These are phyloP conservation scores for Zaprionus obscuricornis DNA, from an alignment of 2,888 invertebrate genomes.

Conservation along the genomic window DNA sequence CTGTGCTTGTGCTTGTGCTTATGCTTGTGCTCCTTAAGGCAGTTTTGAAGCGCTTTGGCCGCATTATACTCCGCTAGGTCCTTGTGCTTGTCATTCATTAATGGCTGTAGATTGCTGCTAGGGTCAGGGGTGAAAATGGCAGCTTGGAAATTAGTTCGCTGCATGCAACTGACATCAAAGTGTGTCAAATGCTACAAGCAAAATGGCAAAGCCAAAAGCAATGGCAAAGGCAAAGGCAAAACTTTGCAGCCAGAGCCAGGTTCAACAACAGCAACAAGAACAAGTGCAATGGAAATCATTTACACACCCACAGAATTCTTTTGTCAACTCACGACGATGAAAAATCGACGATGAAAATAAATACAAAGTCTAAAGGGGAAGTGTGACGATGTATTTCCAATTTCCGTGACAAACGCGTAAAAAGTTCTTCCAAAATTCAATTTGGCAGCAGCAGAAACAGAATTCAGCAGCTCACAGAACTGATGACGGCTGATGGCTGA, in stretches of 20 bases:
- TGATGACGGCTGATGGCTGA: no score
- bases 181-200: constrained; percentile 54
- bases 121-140: no score
- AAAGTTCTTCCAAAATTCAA: constrained; percentile 63
- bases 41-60: constrained; percentile 53
- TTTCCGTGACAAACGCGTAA: constrained; percentile 68
- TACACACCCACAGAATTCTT: constrained; percentile 73
- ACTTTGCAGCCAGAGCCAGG: constrained; percentile 24
- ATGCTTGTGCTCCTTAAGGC: constrained; percentile 38
- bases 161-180: constrained; percentile 75
- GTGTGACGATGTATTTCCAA: constrained; percentile 58
- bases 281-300: constrained; percentile 70
- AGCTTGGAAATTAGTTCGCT: constrained; percentile 53
- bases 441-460: constrained; percentile 44
- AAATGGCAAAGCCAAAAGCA: constrained; percentile 8
- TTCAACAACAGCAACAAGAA: no score
- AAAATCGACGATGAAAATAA: constrained; percentile 19
- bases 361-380: constrained; percentile 22
- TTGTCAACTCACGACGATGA: constrained; percentile 59
- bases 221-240: constrained; percentile 3
- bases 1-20: no score
- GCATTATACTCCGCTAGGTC: constrained; percentile 49
- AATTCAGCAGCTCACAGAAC: no score
- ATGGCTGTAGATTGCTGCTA: constrained; percentile 31
- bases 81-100: constrained; percentile 63